Conservation (phyloP, 1,140 invertebrate species). For the Thereuonema tuberculata region DNA sequence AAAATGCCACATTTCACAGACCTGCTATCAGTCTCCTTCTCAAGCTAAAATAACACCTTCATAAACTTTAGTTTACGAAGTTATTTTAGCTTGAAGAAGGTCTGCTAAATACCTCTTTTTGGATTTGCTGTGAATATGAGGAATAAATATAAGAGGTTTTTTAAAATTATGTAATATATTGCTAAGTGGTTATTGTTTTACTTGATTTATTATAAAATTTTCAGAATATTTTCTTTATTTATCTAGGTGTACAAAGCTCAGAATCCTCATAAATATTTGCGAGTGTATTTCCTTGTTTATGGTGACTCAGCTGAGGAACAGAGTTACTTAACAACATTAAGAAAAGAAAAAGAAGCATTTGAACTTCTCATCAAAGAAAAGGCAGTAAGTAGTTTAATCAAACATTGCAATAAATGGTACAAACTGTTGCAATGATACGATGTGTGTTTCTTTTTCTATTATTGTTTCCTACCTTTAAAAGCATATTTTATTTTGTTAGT, state of each 20-base stretch:
- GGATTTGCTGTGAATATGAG: no score
- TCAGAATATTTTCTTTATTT: conserved; percentile 7
- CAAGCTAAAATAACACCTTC: no score
- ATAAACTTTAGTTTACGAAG: no score
- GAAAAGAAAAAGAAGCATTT: conserved; percentile 87
- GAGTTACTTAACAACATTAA: conserved; percentile 73
- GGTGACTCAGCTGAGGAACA: conserved; percentile 88
- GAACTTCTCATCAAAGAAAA: conserved; percentile 82
- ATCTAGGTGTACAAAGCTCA: conserved; percentile 51
- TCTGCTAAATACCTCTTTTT: no score
- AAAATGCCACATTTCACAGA: no score
- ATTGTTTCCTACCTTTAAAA: conserved; percentile 3
- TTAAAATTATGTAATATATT: no score
- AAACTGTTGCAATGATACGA: background rate
- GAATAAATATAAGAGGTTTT: no score
- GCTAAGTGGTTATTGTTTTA: no score
- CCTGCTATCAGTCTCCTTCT: no score
- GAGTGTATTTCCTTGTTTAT: conserved; percentile 81
- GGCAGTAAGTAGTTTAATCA: conserved; percentile 45
- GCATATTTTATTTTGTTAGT: background rate
- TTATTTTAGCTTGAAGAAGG: no score
- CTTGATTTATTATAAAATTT: no score
- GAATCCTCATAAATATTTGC: conserved; percentile 41
- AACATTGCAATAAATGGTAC: background rate
- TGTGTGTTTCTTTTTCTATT: conserved; percentile 3